These are phyloP conservation scores for Macquaria ambigua DNA, from an alignment of 2,113 vertebrate genomes.

Conservation along the genomic window DNA sequence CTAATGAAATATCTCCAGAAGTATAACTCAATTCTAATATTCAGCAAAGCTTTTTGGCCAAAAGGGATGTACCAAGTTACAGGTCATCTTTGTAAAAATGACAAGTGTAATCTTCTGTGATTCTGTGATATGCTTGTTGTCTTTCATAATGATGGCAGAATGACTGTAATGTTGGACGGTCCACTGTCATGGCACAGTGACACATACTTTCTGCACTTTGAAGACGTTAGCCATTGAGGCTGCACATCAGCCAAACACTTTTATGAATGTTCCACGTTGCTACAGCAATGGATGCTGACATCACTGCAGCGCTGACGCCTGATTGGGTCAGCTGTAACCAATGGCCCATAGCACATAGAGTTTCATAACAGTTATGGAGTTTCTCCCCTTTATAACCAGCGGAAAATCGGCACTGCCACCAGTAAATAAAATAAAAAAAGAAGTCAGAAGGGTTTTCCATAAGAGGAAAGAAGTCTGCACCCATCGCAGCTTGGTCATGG, in stretches of 20 bases:
- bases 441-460: slow-evolving; percentile 53
- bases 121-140: not conserved
- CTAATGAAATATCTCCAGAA: not conserved
- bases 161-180: slow-evolving; percentile 2
- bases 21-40: not conserved
- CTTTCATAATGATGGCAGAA: slow-evolving; percentile 19
- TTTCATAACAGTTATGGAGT: slow-evolving; percentile 34
- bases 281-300: slow-evolving; percentile 41
- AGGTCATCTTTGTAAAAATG: not conserved
- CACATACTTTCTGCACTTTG: slow-evolving; percentile 52
- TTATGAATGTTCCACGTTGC: slow-evolving; percentile 55
- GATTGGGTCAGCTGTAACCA: slow-evolving; percentile 47
- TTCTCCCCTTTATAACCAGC: slow-evolving; percentile 39
- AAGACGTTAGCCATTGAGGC: slow-evolving; percentile 25
- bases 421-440: slow-evolving; percentile 53
- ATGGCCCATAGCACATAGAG: slow-evolving; percentile 21
- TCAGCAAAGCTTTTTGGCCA: not conserved
- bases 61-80: not conserved
- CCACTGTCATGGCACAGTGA: slow-evolving; percentile 38
- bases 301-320: slow-evolving; percentile 41
- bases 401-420: slow-evolving; percentile 43
- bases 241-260: slow-evolving; percentile 27
- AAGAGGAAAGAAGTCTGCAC: slow-evolving; percentile 39
- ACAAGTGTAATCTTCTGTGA: not conserved
- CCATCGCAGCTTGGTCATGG: slow-evolving; percentile 12